Base-by-base conservation (phyloP, 2,113 vertebrate species). In the Lota lota region DNA sequence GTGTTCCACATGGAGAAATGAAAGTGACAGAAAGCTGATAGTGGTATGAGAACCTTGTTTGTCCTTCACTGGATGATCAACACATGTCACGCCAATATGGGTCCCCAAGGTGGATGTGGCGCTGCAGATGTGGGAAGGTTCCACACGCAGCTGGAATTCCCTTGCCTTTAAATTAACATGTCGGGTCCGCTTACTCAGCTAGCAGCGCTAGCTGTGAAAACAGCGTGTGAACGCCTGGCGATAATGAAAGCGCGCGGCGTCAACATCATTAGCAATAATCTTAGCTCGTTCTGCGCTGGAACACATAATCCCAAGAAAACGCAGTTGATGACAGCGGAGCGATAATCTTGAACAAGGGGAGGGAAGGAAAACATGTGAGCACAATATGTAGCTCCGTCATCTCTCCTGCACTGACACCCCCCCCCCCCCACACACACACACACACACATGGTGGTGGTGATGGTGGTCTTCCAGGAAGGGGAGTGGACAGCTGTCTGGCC, bases 41-140 rank as follows among this genome's bases (percentile, higher is more conserved):
- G 83, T 79, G 81, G 73, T 72, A 89, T 88, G 86, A 86, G 85
- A 87, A 84, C 85, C 83, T 87, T 89, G 86, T 92, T 92, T 91
- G 87, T 89, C 85, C 88, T 90, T 83, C 79, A 65, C 83, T 75
- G 79, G 82, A 86, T 84, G 86, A 89, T 90, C 87, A 89, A 87
- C 88, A 87, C 84, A 86, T 86, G 84, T 83, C 80, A 78, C 0
- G 64, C 28, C 22, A 58, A 80, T 87, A 82, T 71, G 74, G 82
- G 79, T 89, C 85, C 83, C 85, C 67, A 67, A 84, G 84, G 84
- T 87, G 83, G 83, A 79, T 71, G 71, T 19, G 57, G 75, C 2
- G 65, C 5, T 17, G 78, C 78, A 83, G 77, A 86, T 78, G 78
- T 73, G 19, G n/a, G 19, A 83, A 64, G 74, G 68, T 79, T 82